These are phyloP conservation scores for Gymnoscopelus braueri DNA, from an alignment of 2,797 vertebrate genomes.

Conservation along the genomic window DNA sequence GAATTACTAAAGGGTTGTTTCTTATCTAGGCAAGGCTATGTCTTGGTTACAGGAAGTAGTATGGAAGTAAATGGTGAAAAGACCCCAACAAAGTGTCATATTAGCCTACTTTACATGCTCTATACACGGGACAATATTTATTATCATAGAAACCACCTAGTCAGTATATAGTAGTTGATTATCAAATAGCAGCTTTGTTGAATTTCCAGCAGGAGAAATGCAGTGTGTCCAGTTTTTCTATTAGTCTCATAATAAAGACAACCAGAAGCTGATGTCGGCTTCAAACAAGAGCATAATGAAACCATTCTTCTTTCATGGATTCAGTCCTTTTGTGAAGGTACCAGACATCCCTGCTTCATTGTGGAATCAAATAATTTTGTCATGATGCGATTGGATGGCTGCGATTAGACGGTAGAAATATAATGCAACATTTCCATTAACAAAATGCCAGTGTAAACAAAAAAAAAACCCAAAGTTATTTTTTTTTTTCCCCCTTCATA, in stretches of 20 bases:
- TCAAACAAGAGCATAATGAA: slow-evolving; percentile 23
- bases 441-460: background rate
- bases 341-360: slow-evolving; percentile 21
- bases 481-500: too few relatives aligned
- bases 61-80: background rate
- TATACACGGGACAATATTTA: background rate
- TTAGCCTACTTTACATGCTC: background rate
- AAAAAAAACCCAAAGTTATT: too few relatives aligned
- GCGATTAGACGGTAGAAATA: slow-evolving; percentile 9
- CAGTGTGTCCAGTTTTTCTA: background rate
- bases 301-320: slow-evolving; percentile 1
- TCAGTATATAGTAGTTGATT: background rate
- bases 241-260: background rate
- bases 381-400: slow-evolving; percentile 16
- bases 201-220: background rate
- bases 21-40: too few relatives aligned
- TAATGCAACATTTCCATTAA: background rate
- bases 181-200: background rate
- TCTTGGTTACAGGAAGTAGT: too few relatives aligned
- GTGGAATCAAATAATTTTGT: slow-evolving; percentile 4
- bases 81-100: background rate
- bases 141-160: background rate
- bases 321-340: slow-evolving; percentile 7
- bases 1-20: too few relatives aligned
- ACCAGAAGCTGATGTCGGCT: slow-evolving; percentile 21